Base-by-base conservation (phyloP, 2,113 vertebrate genomes). In the Zeus faber region DNA sequence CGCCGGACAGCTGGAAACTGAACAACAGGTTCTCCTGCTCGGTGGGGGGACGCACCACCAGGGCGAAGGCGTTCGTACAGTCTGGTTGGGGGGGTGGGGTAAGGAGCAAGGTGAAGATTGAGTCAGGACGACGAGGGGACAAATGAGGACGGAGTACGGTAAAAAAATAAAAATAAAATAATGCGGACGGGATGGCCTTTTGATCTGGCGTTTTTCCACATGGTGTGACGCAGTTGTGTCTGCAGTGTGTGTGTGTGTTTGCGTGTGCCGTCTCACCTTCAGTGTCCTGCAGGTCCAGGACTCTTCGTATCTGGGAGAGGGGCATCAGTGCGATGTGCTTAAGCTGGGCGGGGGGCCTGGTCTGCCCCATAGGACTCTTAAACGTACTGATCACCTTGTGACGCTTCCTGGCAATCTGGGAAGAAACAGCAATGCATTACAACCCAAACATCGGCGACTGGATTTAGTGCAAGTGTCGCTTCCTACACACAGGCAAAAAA, bases 241-340 rank as follows among this genome's bases (percentile, higher is more conserved):
- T n/a, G n/a, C n/a, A n/a, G 49, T 21, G 26, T 6, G 23, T 17
- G 1, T 6, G 2, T 23, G 3, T 43, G 54, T 41, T 16, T 39
- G 44, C 4, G 3, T 18, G 22, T 20, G 31, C 8, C n/a, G 39
- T 65, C 77, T 87, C 70, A 99, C 97, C 97, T 72, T 98, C 96
- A 6, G 95, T 96, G 70, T 99, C 97, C 79, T 89, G 91, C 77
- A 99, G 92, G 81, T 99, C 93, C 63, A 99, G 73, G 8, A 99
- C 96, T 80, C 92, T 93, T 67, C 95, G 92, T 65, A 99, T 98
- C 85, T 99, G 96, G 49, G 96, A 99, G 57, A 99, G 91, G 1
- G 96, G 97, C 97, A 99, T 99, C 27, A 99, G 88, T 24, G 90
- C 70, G 62, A 99, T 90, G 73, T 99, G 96, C 65, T 99, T 99